These are phyloP conservation scores for Alcis repandata DNA, from an alignment of 2,888 invertebrate species.

Conservation along the genomic window DNA sequence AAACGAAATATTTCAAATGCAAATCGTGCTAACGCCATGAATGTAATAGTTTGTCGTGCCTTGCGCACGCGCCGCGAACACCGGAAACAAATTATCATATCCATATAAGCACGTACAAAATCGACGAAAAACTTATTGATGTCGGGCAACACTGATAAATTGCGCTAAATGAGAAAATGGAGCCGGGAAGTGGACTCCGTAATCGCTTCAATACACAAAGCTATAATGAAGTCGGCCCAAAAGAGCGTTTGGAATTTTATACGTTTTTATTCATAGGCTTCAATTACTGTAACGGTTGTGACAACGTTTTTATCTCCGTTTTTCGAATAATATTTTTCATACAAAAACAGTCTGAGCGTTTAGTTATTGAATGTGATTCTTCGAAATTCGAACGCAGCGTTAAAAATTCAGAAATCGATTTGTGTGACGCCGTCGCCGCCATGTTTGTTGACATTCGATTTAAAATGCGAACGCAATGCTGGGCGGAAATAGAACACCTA, in stretches of 20 bases:
- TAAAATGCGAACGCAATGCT: constrained; percentile 61
- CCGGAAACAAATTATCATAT: constrained; percentile 87
- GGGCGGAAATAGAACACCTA: constrained; percentile 70
- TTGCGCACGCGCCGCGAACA: constrained; percentile 82
- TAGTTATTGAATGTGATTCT: constrained; percentile 49
- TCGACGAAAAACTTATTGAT: constrained; percentile 83
- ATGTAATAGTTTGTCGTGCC: constrained; percentile 85
- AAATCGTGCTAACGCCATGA: constrained; percentile 85
- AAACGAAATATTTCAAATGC: constrained; percentile 85
- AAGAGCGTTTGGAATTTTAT: constrained; percentile 62
- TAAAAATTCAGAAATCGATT: constrained; percentile 74
- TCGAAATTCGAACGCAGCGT: constrained; percentile 59
- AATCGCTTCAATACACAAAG: constrained; percentile 65
- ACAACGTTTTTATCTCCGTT: constrained; percentile 51
- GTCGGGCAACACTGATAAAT: constrained; percentile 80
- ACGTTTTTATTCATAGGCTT: constrained; percentile 59
- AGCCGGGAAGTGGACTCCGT: constrained; percentile 63
- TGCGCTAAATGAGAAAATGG: constrained; percentile 79
- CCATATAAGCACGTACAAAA: constrained; percentile 83
- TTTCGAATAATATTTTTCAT: constrained; percentile 51
- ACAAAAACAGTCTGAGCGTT: constrained; percentile 49
- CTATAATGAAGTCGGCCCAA: constrained; percentile 59
- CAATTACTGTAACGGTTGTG: constrained; percentile 64
- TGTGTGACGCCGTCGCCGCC: constrained; percentile 67
- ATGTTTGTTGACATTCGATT: constrained; percentile 78